Evolutionary conservation across 2,888 invertebrate species (phyloP), one percentile per base, ranked within the genome.

Genomic region (Noctuana brunneofusca): DNA sequence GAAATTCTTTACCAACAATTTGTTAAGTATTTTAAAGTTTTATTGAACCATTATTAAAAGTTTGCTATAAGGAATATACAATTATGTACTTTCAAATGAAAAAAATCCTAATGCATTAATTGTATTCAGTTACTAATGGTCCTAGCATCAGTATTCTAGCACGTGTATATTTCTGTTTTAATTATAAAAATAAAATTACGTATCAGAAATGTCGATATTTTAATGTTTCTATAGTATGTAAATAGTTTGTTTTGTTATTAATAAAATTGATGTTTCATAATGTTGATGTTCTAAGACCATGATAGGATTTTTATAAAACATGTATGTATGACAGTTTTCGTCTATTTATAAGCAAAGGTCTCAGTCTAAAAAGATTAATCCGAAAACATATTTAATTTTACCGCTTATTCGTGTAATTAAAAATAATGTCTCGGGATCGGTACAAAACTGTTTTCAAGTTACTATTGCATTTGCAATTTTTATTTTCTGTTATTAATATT

Each of bases 231-330:
- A 69, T 75, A 80, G 76, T 76, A 74, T 80, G 84, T 87, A 87
- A 74, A 87, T 89, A 87, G 80, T 84, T 83, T 84, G 84, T 86
- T 87, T 86, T 86, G 87, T 88, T 87, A 80, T 75, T 80, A 79
- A 48, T 48, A 48, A 22, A 22, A 86, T 87, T 84, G 84, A 84
- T 89, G 88, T 90, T 86, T 83, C 79, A 80, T 81, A 78, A 83
- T 86, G 89, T 89, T 87, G 81, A 84, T 88, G 89, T 89, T 84
- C 79, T 79, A 78, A 79, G 72, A 78, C 78, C 79, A 80, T 69
- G 73, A 76, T 76, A 78, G 76, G 74, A 50, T 62, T 62, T 58
- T 48, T 56, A 62, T 56, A 52, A 14, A 46, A 46, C 38, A 16
- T 52, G 30, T 52, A 55, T 55, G 49, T 56, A 55, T 50, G 62